Percentiles rank a stretch among this genome's conserved stretches.
These are phyloP conservation scores for Talpa occidentalis DNA, from an alignment of 2,113 vertebrate species.

Conservation along the genomic window DNA sequence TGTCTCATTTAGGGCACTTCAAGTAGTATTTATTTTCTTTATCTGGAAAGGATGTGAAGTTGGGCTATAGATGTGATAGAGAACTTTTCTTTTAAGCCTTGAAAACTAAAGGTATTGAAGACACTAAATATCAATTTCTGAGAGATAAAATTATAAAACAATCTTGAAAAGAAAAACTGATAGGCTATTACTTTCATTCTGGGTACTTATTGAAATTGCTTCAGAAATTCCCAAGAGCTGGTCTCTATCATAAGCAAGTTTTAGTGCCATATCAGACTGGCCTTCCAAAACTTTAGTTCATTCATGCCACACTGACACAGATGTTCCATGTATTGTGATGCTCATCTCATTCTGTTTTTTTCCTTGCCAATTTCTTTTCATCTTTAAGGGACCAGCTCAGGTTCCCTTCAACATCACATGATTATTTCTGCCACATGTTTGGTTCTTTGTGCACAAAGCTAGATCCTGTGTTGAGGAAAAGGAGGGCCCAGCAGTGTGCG, in stretches of 20 bases:
- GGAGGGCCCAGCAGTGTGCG: background rate
- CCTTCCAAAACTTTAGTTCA: background rate
- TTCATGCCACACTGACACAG: background rate
- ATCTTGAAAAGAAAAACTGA: slow-evolving; percentile 6
- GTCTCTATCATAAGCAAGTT: background rate
- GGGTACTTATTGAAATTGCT: background rate
- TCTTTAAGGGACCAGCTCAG: background rate
- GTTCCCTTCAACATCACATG: background rate
- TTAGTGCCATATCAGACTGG: background rate
- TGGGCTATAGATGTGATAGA: background rate
- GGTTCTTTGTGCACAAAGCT: background rate
- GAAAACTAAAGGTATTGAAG: background rate
- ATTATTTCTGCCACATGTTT: background rate
- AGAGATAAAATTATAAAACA: background rate
- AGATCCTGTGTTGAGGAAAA: background rate
- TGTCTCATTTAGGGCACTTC: background rate
- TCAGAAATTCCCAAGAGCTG: slow-evolving; percentile 37
- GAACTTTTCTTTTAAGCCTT: background rate
- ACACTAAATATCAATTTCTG: background rate
- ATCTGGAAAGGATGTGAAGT: background rate
- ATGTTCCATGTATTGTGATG: background rate
- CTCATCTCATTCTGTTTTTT: background rate
- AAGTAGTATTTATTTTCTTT: background rate
- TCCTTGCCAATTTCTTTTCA: background rate
- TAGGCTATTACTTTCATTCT: background rate